Conservation (phyloP, 2,888 invertebrate species). For the Diplazon laetatorius region DNA sequence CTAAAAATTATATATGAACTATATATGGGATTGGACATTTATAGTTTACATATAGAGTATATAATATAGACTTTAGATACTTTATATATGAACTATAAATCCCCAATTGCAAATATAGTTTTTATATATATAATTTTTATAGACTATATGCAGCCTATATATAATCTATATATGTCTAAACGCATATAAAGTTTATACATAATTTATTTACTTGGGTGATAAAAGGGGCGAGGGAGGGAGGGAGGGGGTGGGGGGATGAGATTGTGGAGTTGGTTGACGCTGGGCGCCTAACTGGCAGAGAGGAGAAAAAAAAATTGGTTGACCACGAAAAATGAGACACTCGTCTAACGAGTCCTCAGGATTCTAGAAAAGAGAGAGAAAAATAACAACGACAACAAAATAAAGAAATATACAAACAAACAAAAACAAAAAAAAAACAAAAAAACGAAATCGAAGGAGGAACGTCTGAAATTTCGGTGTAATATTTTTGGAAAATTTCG, state of each 20-base stretch:
- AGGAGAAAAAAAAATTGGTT: conserved; percentile 2
- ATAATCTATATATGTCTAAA: too few species aligned
- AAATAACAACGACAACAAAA: background rate
- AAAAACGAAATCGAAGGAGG: background rate
- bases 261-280: conserved; percentile 35
- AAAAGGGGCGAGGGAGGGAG: background rate
- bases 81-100: too few species aligned
- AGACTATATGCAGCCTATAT: too few species aligned
- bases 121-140: too few species aligned
- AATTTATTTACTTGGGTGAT: too few species aligned
- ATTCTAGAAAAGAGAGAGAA: background rate
- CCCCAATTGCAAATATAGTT: too few species aligned
- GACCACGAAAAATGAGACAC: background rate
- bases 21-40: too few species aligned
- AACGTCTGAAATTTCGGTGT: conserved; percentile 14
- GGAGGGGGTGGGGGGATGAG: conserved; percentile 2
- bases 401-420: background rate
- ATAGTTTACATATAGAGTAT: too few species aligned
- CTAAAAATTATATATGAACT: too few species aligned
- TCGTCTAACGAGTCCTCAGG: background rate
- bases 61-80: too few species aligned
- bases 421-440: too few species aligned
- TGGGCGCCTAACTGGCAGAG: conserved; percentile 44
- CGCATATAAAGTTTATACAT: too few species aligned
- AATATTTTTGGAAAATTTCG: conserved; percentile 31